Evolutionary conservation across 2,888 invertebrate species (phyloP).

Genomic region (Drosophila algonquin): DNA sequence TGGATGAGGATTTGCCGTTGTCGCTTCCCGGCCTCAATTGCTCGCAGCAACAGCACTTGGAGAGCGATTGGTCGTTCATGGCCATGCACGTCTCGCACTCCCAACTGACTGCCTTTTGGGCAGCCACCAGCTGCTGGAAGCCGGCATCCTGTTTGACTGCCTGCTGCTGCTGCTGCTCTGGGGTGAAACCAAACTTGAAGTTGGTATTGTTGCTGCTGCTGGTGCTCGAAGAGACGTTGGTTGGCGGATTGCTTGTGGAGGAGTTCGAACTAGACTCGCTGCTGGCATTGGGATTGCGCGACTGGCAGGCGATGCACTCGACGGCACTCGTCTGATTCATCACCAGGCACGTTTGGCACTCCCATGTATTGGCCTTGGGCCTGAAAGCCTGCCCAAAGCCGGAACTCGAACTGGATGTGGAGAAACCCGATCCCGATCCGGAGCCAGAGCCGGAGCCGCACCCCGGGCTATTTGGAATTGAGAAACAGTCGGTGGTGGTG

Average conservation of each 20-base stretch:
- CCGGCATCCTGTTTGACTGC: conserved; percentile 71
- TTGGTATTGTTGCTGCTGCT: conserved; percentile 8
- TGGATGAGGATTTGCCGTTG: conserved; percentile 2
- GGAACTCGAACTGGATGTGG: not conserved
- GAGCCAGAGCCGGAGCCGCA: not conserved
- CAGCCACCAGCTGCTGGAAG: conserved; percentile 81
- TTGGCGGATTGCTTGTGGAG: not conserved
- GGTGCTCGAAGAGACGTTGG: not conserved
- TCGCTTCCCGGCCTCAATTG: conserved; percentile 84
- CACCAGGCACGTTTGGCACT: conserved; percentile 86
- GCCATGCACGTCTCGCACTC: conserved; percentile 87
- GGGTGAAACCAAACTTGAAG: conserved; percentile 61
- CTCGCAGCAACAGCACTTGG: conserved; percentile 86
- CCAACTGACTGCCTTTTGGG: conserved; percentile 85
- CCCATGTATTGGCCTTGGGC: conserved; percentile 86
- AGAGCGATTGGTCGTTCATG: conserved; percentile 84
- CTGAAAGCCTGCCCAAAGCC: conserved; percentile 85
- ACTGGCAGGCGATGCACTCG: conserved; percentile 86
- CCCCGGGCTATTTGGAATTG: conserved; percentile 8
- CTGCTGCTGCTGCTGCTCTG: not conserved
- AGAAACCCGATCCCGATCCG: not conserved
- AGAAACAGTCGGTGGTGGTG: conserved; percentile 5
- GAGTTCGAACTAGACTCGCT: conserved; percentile 16
- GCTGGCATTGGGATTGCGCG: conserved; percentile 82
- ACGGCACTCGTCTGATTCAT: conserved; percentile 84